Conservation (phyloP, 2,797 vertebrate genomes). For the Synaphobranchus kaupii region DNA sequence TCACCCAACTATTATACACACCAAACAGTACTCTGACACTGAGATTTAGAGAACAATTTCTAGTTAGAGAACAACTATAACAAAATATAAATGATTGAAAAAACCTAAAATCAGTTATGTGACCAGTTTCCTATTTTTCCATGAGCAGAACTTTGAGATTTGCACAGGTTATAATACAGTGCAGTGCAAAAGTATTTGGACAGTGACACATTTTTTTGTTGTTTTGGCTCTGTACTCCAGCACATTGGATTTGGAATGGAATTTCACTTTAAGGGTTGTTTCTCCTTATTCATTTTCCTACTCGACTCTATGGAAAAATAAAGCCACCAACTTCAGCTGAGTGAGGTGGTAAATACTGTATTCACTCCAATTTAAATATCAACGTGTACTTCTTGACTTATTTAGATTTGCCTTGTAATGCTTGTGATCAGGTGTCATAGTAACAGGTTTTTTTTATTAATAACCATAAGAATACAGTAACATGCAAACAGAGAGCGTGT, state of each 20-base stretch:
- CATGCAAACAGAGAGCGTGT: neutral
- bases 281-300: too few relatives aligned
- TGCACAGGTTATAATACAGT: too few relatives aligned
- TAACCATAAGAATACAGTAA: neutral
- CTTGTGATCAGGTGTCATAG: neutral
- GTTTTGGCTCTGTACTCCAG: neutral
- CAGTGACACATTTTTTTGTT: conserved; percentile 19
- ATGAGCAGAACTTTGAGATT: neutral
- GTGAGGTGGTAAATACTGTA: too few relatives aligned
- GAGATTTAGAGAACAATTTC: neutral
- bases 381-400: neutral
- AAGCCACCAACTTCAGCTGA: neutral
- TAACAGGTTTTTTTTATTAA: neutral
- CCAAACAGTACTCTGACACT: neutral
- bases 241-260: neutral
- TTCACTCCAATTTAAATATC: neutral
- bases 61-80: neutral
- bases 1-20: neutral
- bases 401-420: neutral
- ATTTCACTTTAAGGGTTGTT: too few relatives aligned
- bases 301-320: too few relatives aligned
- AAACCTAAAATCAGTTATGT: neutral
- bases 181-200: neutral
- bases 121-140: neutral
- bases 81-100: neutral